Conservation (phyloP, 2,888 invertebrate species). For the Heliconius aoede region DNA sequence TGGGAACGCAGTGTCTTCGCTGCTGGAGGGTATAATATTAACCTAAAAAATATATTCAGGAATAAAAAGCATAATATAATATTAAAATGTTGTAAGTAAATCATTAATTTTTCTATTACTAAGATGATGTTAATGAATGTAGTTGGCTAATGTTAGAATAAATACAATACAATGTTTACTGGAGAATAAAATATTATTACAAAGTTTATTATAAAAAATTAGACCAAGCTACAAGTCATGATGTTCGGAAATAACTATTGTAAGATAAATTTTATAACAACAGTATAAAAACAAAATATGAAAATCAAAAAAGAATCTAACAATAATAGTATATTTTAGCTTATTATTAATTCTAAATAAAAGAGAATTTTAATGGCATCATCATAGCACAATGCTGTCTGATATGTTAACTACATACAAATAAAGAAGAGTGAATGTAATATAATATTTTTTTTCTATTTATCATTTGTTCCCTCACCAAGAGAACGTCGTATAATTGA, state of each 20-base stretch:
- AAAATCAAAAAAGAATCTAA: background rate
- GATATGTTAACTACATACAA: background rate
- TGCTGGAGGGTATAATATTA: background rate
- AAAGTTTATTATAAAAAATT: background rate
- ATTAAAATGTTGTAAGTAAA: background rate
- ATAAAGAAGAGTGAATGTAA: background rate
- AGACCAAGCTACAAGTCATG: too few species aligned
- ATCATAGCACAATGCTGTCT: background rate
- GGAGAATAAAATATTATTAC: fast-evolving
- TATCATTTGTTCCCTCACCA: slow-evolving; percentile 40
- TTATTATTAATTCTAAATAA: background rate
- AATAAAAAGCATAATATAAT: background rate
- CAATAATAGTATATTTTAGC: background rate
- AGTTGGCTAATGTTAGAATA: background rate
- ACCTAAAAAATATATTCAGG: background rate
- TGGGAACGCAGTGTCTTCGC: background rate
- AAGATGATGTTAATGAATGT: background rate
- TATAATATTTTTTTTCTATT: background rate
- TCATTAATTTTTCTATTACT: background rate
- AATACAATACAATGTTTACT: background rate
- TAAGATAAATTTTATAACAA: background rate
- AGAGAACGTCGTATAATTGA: slow-evolving; percentile 46
- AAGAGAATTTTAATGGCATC: too few species aligned
- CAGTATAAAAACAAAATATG: background rate
- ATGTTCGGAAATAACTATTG: too few species aligned